phyloP scores from a whole-genome alignment of 2,797 vertebrate genomes.

The Buceros bicornis region DNA sequence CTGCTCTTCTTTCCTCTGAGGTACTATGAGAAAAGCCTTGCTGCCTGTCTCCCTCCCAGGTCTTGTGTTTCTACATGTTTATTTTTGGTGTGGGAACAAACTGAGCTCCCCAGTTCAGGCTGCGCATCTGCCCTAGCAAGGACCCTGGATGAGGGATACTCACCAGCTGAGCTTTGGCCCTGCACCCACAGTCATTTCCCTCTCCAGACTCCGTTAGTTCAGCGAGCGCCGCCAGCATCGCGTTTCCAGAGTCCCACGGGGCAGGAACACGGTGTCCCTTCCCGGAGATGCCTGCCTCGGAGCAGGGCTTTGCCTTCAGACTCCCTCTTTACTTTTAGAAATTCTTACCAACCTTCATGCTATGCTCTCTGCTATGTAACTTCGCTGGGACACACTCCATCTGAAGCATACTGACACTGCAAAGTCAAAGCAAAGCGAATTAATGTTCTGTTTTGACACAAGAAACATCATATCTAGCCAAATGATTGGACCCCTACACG shows the following conservation, averaged over 20 bases:
- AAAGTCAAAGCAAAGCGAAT: neutral
- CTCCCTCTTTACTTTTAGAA: neutral
- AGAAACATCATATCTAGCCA: neutral
- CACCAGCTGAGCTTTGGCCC: neutral
- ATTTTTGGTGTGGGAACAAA: constrained; percentile 18
- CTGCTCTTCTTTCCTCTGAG: neutral
- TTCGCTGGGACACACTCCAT: neutral
- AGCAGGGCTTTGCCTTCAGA: neutral
- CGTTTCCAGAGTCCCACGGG: neutral
- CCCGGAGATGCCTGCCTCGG: neutral
- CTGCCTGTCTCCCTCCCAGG: neutral
- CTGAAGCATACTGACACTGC: neutral
- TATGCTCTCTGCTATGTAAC: neutral
- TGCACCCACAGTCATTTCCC: neutral
- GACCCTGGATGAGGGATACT: neutral
- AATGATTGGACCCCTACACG: rapidly evolving
- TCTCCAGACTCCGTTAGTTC: neutral
- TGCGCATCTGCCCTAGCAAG: neutral
- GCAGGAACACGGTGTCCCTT: neutral
- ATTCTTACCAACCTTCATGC: neutral
- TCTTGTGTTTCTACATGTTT: neutral
- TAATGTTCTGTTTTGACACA: neutral
- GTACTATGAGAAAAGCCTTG: constrained; percentile 31
- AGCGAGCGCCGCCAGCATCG: neutral
- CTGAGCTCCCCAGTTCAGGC: neutral